A percentile compares a stretch with the other conserved stretches of the same genome.
Conservation (phyloP, 2,797 vertebrate genomes). For the Helostoma temminkii region DNA sequence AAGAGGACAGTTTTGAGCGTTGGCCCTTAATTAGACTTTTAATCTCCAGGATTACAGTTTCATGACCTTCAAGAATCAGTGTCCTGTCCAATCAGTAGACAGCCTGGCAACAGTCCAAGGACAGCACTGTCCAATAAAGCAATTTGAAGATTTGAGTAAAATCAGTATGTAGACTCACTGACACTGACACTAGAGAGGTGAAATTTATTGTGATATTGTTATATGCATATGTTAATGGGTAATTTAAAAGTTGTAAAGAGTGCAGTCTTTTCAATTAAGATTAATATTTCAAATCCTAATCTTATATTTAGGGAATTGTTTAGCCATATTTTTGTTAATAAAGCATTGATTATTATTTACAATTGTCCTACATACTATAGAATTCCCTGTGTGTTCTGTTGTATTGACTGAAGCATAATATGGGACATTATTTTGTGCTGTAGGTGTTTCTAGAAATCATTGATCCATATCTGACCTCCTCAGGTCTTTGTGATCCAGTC, state of each 20-base stretch:
- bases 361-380: background rate
- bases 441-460: conserved; percentile 35
- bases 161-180: background rate
- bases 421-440: conserved; percentile 1
- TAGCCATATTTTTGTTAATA: background rate
- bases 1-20: conserved; percentile 30
- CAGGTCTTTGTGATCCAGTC: conserved; percentile 52
- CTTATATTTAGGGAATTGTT: background rate
- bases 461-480: conserved; percentile 22
- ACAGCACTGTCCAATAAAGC: conserved; percentile 41
- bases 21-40: conserved; percentile 67
- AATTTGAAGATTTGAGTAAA: conserved; percentile 21
- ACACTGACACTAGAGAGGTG: background rate
- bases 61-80: conserved; percentile 76
- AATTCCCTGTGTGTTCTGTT: background rate
- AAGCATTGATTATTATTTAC: background rate
- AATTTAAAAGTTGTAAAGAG: background rate
- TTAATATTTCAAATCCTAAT: background rate
- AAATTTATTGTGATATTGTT: background rate
- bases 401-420: background rate
- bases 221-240: background rate
- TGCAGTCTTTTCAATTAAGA: background rate
- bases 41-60: conserved; percentile 80
- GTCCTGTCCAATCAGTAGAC: conserved; percentile 76
- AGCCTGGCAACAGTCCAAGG: conserved; percentile 52